Conservation (phyloP, 2,113 vertebrate species). For the Rhabdornis inornatus region DNA sequence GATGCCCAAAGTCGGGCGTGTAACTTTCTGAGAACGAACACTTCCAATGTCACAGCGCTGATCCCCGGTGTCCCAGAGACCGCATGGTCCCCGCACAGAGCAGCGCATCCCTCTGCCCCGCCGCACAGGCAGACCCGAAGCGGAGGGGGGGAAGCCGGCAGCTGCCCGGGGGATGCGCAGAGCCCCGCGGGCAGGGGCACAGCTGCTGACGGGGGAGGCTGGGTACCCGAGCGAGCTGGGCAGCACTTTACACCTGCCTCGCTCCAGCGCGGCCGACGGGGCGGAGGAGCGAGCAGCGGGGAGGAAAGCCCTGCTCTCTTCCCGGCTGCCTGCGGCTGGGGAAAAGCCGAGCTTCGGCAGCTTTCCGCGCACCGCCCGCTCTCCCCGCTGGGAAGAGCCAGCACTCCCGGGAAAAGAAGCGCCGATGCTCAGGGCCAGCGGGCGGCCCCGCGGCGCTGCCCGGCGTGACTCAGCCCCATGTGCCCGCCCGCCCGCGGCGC, state of each 20-base stretch:
- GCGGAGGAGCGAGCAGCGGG: background rate
- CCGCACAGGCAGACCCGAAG: background rate
- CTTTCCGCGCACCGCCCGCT: background rate
- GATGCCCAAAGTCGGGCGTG: background rate
- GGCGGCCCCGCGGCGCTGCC: background rate
- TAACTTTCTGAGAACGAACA: background rate
- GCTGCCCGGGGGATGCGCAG: background rate
- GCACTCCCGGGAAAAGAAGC: background rate
- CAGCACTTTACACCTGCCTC: background rate
- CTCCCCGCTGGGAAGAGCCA: background rate
- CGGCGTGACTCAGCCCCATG: background rate
- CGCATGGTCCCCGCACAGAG: background rate
- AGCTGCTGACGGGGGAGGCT: accelerated
- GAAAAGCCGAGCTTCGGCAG: background rate
- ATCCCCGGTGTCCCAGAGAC: background rate
- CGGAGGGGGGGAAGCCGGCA: background rate
- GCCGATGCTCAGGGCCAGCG: background rate
- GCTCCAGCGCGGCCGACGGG: background rate
- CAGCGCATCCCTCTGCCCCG: background rate
- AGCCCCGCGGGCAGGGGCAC: background rate
- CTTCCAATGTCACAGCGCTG: background rate
- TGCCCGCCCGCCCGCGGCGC: background rate
- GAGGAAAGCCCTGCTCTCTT: background rate
- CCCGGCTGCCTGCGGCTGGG: background rate
- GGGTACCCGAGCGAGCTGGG: background rate